Evolutionary conservation across 1,140 invertebrate genomes (phyloP), one percentile per base, ranked within the genome.

Genomic region (Ptiloglossa arizonensis): DNA sequence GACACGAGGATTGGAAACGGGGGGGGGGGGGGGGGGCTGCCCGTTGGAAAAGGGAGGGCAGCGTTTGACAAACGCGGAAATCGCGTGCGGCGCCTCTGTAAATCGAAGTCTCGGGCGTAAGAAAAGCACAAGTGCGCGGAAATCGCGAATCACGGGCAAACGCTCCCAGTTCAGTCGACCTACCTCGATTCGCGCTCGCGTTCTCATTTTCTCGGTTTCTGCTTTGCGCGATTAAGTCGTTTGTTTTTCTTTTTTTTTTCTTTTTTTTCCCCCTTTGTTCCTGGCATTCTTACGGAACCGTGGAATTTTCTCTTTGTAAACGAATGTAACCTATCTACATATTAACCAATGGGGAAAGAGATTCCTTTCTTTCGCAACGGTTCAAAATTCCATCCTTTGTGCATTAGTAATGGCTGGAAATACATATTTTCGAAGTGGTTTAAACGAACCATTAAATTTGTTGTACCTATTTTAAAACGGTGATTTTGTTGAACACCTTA

Each of bases 121-220:
- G 56, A 68, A 70, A 56, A 50, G 68, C 57, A 78, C 56, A 73
- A 84, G 63, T 71, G 73, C 68, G 50, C 63, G 82, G 79, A 85
- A 81, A 85, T 85, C 82, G 83, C 83, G 73, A 81, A 81, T 85
- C 82, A 74, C 73, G 69, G 46, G 22, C 67, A 81, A 84, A 84
- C 69, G 59, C 73, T 73, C 56, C 27, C 38, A 52, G 38, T 63
- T 81, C 68, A 56, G 46, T 41, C 60, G 60, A 68, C 48, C 59
- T 24, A n/a, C 64, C 59, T 24, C 35, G 52, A 63, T 69, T 48
- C 52, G 11, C 17, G 38, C 17, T 22, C 54, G 27, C 62, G 59
- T 57, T 83, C 79, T 80, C 63, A 73, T 83, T 83, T 70, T 71
- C 56, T 41, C 32, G 6, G 68, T 48, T 35, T 35, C 35, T 24